Evolutionary conservation across 2,888 invertebrate genomes (phyloP).

Genomic region (Cataglyphis albicans): DNA sequence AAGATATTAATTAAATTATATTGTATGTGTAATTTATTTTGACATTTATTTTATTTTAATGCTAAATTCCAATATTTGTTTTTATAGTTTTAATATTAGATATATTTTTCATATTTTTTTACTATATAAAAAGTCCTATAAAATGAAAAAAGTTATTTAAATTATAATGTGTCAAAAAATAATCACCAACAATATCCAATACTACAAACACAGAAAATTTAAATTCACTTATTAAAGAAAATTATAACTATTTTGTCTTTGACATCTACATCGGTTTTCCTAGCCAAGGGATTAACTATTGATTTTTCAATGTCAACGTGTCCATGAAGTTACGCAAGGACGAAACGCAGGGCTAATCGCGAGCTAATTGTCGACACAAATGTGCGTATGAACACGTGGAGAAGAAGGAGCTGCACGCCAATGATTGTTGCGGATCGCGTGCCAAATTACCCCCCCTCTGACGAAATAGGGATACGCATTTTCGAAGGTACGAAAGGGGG

Average conservation of each 20-base stretch:
- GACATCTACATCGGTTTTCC: background rate
- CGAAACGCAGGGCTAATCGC: constrained; percentile 17
- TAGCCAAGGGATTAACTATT: constrained; percentile 31
- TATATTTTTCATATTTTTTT: background rate
- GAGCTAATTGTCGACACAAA: constrained; percentile 41
- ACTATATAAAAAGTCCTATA: background rate
- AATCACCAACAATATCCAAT: background rate
- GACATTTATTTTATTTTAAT: constrained; percentile 6
- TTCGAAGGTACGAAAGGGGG: constrained; percentile 65
- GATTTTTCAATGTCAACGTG: constrained; percentile 39
- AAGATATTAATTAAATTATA: constrained; percentile 3
- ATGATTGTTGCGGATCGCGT: constrained; percentile 63
- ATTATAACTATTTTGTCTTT: background rate
- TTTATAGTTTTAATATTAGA: background rate
- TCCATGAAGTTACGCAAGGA: constrained; percentile 56
- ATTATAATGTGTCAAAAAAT: background rate
- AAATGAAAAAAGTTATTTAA: background rate
- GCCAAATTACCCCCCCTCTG: constrained; percentile 69
- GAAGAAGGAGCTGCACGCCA: constrained; percentile 53
- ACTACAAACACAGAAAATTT: background rate
- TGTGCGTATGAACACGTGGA: constrained; percentile 20
- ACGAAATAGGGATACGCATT: constrained; percentile 41
- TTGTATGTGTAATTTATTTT: background rate
- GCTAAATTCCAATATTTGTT: background rate
- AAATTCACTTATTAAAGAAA: background rate